These are phyloP conservation scores for Drosophila erecta DNA, from an alignment of 1,140 invertebrate species.

Conservation along the genomic window DNA sequence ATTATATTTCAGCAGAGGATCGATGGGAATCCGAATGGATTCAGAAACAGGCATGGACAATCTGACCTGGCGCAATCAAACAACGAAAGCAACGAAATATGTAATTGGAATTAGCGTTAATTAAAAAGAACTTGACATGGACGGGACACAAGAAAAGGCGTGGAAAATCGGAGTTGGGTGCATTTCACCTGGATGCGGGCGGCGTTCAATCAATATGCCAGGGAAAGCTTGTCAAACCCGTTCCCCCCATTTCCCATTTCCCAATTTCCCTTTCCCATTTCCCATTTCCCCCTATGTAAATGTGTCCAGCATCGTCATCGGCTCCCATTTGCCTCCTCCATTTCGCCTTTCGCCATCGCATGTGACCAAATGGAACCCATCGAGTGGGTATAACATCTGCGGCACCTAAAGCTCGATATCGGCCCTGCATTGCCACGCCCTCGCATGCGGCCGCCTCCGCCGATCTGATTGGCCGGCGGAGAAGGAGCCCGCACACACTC, in stretches of 20 bases:
- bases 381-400: slow-evolving; percentile 25
- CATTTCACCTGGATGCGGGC: slow-evolving; percentile 37
- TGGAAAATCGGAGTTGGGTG: background rate
- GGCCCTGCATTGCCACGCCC: slow-evolving; percentile 63
- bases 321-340: background rate
- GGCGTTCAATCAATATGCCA: slow-evolving; percentile 44
- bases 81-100: slow-evolving; percentile 34
- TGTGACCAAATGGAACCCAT: slow-evolving; percentile 3
- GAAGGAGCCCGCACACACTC: slow-evolving; percentile 23
- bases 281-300: slow-evolving; percentile 39
- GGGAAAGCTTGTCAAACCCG: slow-evolving; percentile 30
- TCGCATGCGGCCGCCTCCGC: slow-evolving; percentile 40
- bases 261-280: background rate
- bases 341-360: background rate
- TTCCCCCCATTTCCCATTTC: no score
- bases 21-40: background rate
- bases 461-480: slow-evolving; percentile 61
- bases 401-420: slow-evolving; percentile 45
- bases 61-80: slow-evolving; percentile 19
- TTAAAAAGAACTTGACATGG: slow-evolving; percentile 36
- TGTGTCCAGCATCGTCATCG: slow-evolving; percentile 28
- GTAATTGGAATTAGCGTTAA: slow-evolving; percentile 59
- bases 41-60: background rate
- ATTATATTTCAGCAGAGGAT: no score
- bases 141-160: slow-evolving; percentile 11